phyloP scores from a whole-genome alignment of 1,140 invertebrate species.

The Tribolium madens region DNA sequence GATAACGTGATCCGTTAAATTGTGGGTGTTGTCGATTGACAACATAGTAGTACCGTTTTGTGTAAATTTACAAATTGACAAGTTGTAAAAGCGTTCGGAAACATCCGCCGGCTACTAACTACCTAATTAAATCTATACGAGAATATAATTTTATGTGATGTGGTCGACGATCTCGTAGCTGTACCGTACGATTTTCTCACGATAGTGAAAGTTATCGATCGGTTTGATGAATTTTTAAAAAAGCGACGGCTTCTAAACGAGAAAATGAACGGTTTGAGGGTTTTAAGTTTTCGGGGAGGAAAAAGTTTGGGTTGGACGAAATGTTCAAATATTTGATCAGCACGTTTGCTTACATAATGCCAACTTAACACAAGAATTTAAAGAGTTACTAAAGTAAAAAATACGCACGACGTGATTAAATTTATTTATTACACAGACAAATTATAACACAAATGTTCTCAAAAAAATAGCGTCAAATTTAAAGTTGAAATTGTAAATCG shows the following conservation, averaged over 20 bases:
- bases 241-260: not conserved
- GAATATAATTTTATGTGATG: conserved; percentile 8
- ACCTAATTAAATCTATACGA: not conserved
- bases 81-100: conserved; percentile 3
- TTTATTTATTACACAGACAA: no score
- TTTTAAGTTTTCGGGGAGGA: not conserved
- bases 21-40: not conserved
- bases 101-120: conserved; percentile 16
- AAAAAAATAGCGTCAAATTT: no score
- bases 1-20: not conserved
- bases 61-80: conserved; percentile 16
- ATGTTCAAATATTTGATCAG: conserved; percentile 26
- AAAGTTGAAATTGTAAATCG: no score
- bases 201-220: conserved; percentile 30
- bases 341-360: conserved; percentile 14
- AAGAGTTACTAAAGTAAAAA: conserved; percentile 25
- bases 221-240: not conserved
- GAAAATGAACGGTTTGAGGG: not conserved
- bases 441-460: no score
- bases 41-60: not conserved
- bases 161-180: not conserved
- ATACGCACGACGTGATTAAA: not conserved
- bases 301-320: conserved; percentile 5
- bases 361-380: conserved; percentile 24
- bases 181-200: conserved; percentile 19